Base-by-base conservation (phyloP, 2,888 invertebrate species). In the Spialia ferax region DNA sequence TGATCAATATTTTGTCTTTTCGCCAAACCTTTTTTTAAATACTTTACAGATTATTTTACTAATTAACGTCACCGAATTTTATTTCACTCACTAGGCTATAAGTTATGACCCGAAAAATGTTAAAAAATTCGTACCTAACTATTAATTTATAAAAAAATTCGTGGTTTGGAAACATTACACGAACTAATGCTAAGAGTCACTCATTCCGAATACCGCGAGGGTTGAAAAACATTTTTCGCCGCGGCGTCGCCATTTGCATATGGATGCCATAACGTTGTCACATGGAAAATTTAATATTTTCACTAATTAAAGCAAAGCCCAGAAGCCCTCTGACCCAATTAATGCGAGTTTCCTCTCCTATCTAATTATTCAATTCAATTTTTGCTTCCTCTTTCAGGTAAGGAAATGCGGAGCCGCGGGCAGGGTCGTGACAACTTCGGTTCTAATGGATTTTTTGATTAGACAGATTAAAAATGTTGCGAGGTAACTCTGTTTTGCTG, bases 241-340 rank as follows among this genome's bases (percentile, higher is more conserved):
- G 23, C 35, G 29, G 29, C 55, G 54, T 8, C 32, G 23, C 60
- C 54, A 88, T 92, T 91, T 89, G 86, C 91, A 92, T 90, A 81
- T 88, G 86, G 88, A 91, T 89, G 87, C 86, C 83, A 84, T 87
- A 87, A 87, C 84, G 86, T 85, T 74, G 81, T 77, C 85, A 85
- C 84, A 83, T 79, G 86, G 88, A 87, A 90, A 91, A 91, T 92
- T 89, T 88, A 87, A 91, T 91, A 81, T 88, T 87, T 88, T 83
- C 77, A 73, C 75, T 88, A 84, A 91, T 91, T 87, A 85, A 89
- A 88, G 88, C 82, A 87, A 82, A 81, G 86, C 79, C 80, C 75
- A 71, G 77, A 74, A 73, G 75, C 69, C 71, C 81, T 79, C 78
- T 87, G 86, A 86, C 88, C 89, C 85, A 86, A 86, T 89, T 88